These are phyloP conservation scores for Odobenus rosmarus DNA, from an alignment of 2,113 vertebrate genomes.

Conservation along the genomic window DNA sequence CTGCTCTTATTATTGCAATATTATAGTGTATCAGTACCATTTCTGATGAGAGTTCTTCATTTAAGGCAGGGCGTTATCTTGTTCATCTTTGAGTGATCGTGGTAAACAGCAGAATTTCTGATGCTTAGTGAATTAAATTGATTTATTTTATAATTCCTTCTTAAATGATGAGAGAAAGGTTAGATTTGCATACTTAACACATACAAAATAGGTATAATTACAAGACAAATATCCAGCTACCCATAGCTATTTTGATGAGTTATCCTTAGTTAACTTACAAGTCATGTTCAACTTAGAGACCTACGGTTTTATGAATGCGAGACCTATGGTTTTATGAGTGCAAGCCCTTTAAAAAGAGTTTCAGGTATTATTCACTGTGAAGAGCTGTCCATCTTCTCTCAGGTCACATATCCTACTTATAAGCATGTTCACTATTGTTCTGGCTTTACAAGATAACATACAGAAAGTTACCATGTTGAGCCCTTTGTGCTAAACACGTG, in stretches of 20 bases:
- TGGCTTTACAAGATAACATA: not conserved
- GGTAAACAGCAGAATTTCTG: not conserved
- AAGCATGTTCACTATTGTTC: not conserved
- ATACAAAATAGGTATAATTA: not conserved
- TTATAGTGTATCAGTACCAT: not conserved
- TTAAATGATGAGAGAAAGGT: not conserved
- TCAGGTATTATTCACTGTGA: not conserved
- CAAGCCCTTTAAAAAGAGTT: not conserved
- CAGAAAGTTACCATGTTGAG: not conserved
- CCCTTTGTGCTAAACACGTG: not conserved
- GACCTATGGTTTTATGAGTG: not conserved
- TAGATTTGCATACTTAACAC: not conserved
- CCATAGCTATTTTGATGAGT: not conserved
- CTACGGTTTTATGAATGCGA: not conserved
- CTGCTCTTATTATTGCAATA: not conserved
- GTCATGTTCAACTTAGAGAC: not conserved
- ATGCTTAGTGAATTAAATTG: not conserved
- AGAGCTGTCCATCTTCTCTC: not conserved
- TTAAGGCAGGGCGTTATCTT: not conserved
- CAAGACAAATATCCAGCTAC: not conserved
- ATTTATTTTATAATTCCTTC: not conserved
- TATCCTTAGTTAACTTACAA: not conserved
- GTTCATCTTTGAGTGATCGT: not conserved
- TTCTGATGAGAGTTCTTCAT: not conserved
- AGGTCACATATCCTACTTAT: not conserved